Evolutionary conservation across 2,797 vertebrate genomes (phyloP), one percentile per base, ranked within the genome.

Genomic region (Adrianichthys oophorus): DNA sequence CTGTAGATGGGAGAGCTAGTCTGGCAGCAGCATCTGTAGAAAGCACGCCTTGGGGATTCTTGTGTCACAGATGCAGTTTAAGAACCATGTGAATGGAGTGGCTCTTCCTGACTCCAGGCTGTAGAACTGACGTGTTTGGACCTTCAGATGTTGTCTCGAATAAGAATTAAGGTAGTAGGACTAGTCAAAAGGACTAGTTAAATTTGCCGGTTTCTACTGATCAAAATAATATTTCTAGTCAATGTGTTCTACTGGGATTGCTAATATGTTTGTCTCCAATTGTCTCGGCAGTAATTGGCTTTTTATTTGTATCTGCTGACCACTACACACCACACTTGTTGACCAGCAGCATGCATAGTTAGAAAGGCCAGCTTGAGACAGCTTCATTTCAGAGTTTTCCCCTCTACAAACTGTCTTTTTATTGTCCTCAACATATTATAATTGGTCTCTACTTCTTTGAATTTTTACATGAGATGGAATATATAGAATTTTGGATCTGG

Each of bases 1-100:
- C 67, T 69, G 65, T 71, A 80, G 84, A 89, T 44, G 57, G 68
- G 68, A 73, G 82, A 78, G 74, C 80, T 57, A 76, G 82, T 84
- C 84, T 87, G 85, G 86, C 80, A 85, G 80, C 74, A 69, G 79
- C 82, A 84, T 87, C 85, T 90, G 85, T 82, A 75, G 85, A 77
- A 83, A 83, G 75, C 68, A 74, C 62, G 70, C 90, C 85, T 85
- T 74, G 68, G 88, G 87, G 86, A 90, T 70, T 70, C 52, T 67
- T 24, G 80, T 89, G 90, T 90, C 90, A 86, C 83, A 82, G 78
- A 86, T 80, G 81, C 81, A 85, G 80, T 84, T 85, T 82, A 74
- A 85, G 70, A 86, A 75, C 57, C 78, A 76, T 69, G 77, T 71
- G 78, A 85, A 81, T 73, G 74, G 68, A 82, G 81, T 70, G 68